phyloP scores from a whole-genome alignment of 2,797 vertebrate species.

The Caiman crocodilus region DNA sequence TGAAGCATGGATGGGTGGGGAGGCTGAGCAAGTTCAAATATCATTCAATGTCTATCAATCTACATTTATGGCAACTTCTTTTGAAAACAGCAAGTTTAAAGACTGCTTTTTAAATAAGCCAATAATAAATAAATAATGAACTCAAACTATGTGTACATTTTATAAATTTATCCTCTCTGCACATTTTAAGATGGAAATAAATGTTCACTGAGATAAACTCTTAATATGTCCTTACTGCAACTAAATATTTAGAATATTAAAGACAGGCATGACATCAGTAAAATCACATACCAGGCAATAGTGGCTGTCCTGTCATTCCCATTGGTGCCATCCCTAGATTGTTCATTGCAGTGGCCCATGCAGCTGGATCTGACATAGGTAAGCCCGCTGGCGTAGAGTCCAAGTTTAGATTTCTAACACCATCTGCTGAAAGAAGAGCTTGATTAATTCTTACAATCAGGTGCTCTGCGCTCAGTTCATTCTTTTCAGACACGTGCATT shows the following conservation, averaged over 20 bases:
- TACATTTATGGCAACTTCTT: not conserved
- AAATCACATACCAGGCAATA: conserved; percentile 89
- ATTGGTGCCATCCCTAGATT: conserved; percentile 95
- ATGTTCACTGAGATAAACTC: not conserved
- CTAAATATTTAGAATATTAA: not conserved
- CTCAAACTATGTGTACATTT: fast-evolving
- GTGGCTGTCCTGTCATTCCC: conserved; percentile 91
- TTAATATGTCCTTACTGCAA: not conserved
- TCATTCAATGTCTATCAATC: not conserved
- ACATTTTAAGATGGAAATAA: not conserved
- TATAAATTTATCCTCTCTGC: not conserved
- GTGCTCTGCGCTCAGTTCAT: not conserved
- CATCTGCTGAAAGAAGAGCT: conserved; percentile 82
- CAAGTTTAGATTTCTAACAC: conserved; percentile 88
- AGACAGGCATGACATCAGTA: not conserved
- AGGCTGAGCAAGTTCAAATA: not conserved
- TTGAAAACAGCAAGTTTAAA: not conserved
- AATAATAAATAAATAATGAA: no score
- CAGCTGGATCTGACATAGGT: conserved; percentile 92
- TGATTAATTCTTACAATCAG: not conserved
- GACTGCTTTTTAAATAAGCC: not conserved
- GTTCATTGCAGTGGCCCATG: conserved; percentile 97
- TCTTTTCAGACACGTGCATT: fast-evolving
- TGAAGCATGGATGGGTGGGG: not conserved
- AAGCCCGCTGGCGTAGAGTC: conserved; percentile 91